Evolutionary conservation across 2,797 vertebrate species (phyloP), one percentile per base, ranked within the genome.

Genomic region (Lagorchestes hirsutus): DNA sequence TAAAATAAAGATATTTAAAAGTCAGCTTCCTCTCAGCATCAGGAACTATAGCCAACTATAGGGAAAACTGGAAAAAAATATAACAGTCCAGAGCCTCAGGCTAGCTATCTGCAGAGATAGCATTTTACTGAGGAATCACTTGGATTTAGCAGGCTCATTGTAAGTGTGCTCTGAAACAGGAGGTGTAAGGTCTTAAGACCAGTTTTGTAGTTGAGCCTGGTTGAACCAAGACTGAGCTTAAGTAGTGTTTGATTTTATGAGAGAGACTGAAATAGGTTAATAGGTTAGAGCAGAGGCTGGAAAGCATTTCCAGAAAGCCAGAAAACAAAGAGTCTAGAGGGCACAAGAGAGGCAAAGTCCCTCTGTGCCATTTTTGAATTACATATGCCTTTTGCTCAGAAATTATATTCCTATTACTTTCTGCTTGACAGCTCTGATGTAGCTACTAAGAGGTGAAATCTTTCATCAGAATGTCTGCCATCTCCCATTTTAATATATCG

Each of bases 351-450:
- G 18, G 40, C 50, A 24, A 0, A 5, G 31, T 11, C 13, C 12
- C 46, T 59, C 28, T 29, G 1, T 1, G 5, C 40, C 10, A 22
- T 50, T 87, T 82, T 87, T 87, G 74, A 87, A 50, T 87, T 5
- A 12, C 22, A 16, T 3, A 62, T 40, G 57, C 22, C 40, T 87
- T 87, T 87, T 87, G 2, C 74, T 87, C 57, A 13, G 57, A 55
- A 67, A 29, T 52, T 12, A 0, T 5, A 0, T 14, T 29, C 67
- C n/a, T n/a, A 29, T n/a, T 5, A 0, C 9, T 31, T 90, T 24
- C 91, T 40, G 46, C 40, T 55, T 55, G 10, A n/a, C 12, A 74
- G 4, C 9, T 82, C 46, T 22, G 62, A n/a, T 74, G 5, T 82
- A 82, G 8, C 22, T 82, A 82, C 18, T 82, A 46, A 82, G 22